Percentiles rank a stretch among this genome's conserved stretches.
phyloP scores from a whole-genome alignment of 2,797 vertebrate species.

The Sparus aurata region DNA sequence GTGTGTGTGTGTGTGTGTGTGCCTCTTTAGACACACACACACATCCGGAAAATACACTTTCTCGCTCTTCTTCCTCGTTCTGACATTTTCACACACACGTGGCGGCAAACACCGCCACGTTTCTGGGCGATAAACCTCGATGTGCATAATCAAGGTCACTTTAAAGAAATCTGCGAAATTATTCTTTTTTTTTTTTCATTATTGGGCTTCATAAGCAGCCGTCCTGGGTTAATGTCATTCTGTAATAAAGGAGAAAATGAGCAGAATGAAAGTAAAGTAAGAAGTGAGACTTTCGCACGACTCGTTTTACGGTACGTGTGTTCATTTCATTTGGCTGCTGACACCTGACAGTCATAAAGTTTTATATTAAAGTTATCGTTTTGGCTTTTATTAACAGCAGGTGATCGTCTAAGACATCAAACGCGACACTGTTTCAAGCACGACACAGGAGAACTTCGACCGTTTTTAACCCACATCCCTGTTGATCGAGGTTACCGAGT shows the following conservation, averaged over 20 bases:
- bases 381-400: too few species aligned
- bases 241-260: background rate
- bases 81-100: background rate
- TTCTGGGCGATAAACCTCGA: background rate
- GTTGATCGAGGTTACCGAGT: too few species aligned
- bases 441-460: too few species aligned
- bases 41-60: slow-evolving; percentile 18
- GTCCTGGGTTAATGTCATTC: background rate
- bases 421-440: too few species aligned
- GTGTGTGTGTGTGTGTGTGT: background rate
- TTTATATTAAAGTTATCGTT: too few species aligned
- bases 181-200: background rate
- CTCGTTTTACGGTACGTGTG: too few species aligned
- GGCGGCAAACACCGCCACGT: background rate
- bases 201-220: background rate
- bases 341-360: too few species aligned
- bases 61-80: background rate
- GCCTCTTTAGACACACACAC: background rate
- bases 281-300: too few species aligned
- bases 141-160: slow-evolving; percentile 16
- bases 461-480: too few species aligned
- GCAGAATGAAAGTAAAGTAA: background rate
- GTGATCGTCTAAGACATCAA: too few species aligned
- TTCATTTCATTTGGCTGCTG: too few species aligned
- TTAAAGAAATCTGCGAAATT: background rate